Evolutionary conservation across 2,888 invertebrate genomes (phyloP).

Genomic region (Lasioglossum pauxillum): DNA sequence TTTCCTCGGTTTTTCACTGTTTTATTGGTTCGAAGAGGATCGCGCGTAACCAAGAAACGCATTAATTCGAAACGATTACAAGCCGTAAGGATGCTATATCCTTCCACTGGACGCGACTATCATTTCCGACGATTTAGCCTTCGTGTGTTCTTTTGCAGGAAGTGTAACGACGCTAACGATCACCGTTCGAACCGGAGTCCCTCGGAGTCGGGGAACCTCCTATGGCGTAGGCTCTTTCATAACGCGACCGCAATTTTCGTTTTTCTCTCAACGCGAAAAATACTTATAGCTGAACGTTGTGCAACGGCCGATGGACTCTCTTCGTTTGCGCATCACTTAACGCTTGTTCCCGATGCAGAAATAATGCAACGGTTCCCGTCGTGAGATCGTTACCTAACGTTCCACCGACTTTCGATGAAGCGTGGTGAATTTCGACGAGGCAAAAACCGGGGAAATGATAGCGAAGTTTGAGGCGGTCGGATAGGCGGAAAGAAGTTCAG

Average conservation of each 20-base stretch:
- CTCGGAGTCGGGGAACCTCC: background rate
- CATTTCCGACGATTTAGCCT: constrained; percentile 14
- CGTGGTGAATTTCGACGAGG: background rate
- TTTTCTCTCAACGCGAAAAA: background rate
- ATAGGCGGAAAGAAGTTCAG: background rate
- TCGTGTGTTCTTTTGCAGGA: constrained; percentile 14
- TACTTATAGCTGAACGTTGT: background rate
- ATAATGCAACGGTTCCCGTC: background rate
- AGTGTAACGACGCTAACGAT: constrained; percentile 20
- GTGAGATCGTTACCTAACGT: constrained; percentile 4
- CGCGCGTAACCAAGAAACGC: background rate
- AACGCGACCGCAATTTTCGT: background rate
- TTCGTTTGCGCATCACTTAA: constrained; percentile 1
- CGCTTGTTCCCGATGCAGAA: constrained; percentile 4
- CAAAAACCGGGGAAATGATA: background rate
- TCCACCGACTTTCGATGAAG: background rate
- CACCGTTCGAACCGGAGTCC: background rate
- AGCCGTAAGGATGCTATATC: background rate
- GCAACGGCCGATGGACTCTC: background rate
- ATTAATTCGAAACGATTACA: constrained; percentile 34
- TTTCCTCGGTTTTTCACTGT: constrained; percentile 42
- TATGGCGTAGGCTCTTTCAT: background rate
- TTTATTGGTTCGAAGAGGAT: constrained; percentile 12
- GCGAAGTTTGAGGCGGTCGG: background rate
- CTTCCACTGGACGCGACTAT: constrained; percentile 3